Evolutionary conservation across 2,113 vertebrate species (phyloP).

Genomic region (Romanogobio albipinnatus): DNA sequence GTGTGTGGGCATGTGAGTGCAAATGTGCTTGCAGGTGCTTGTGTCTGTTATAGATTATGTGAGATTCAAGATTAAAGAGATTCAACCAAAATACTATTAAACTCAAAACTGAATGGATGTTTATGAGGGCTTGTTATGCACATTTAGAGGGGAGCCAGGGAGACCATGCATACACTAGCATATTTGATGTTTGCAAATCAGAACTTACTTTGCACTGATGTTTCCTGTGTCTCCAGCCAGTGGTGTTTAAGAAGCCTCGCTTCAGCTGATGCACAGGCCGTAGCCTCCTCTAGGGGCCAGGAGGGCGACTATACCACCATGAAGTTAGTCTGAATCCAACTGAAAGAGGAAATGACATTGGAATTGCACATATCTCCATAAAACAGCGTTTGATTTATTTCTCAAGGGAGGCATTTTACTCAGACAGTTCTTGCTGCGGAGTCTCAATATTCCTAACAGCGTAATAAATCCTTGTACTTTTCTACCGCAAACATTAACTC

Average conservation of each 20-base stretch:
- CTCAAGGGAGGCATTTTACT: conserved; percentile 12
- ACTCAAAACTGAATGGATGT: neutral
- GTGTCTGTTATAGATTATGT: neutral
- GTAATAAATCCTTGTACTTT: conserved; percentile 10
- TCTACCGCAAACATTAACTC: conserved; percentile 28
- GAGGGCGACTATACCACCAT: conserved; percentile 3
- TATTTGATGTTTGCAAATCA: neutral
- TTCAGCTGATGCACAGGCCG: neutral
- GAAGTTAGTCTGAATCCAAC: neutral
- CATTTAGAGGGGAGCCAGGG: neutral
- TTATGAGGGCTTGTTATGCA: neutral
- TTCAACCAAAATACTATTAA: neutral
- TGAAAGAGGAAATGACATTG: conserved; percentile 18
- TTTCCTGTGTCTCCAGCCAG: conserved; percentile 3
- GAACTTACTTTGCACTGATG: neutral
- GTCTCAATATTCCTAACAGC: conserved; percentile 27
- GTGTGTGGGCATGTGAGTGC: conserved; percentile 36
- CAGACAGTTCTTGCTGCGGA: conserved; percentile 6
- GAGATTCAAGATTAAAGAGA: no score
- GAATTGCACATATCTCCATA: conserved; percentile 3
- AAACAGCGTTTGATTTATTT: conserved; percentile 23
- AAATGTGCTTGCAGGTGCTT: conserved; percentile 39
- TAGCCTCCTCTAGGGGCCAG: conserved; percentile 51
- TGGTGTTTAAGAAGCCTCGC: neutral
- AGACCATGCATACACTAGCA: neutral